Evolutionary conservation across 1,140 invertebrate species (phyloP), one percentile per base, ranked within the genome.

Genomic region (Pseudachorutes palmiensis): DNA sequence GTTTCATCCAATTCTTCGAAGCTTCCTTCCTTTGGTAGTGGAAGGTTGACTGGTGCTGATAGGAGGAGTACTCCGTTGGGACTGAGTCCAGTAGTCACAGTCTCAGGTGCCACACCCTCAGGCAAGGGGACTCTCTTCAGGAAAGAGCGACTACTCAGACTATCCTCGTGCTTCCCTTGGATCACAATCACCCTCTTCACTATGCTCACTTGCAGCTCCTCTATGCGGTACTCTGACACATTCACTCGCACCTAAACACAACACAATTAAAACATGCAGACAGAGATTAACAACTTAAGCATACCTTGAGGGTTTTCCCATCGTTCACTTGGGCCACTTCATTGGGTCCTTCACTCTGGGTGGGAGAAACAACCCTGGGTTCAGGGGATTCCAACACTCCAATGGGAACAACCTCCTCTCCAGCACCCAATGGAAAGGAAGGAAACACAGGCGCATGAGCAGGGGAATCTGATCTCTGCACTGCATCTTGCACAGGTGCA

Each of bases 141-240:
- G 33, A 78, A 79, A 45, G 78, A 72, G 29, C 78, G 76, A 28
- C 77, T 74, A 62, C 78, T 77, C 5, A 67, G 48, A 69, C 70
- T 61, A 24, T 75, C 71, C 22, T 77, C 71, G 55, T 75, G 74
- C n/a, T 76, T 77, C 32, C 73, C 74, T 30, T 74, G 61, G 16
- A 76, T 22, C 9, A 55, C 24, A 14, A 55, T 55, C 14, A 24
- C 24, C 12, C 51, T 9, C 24, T 55, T 55, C 12, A 55, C 24
- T 5, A 55, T 16, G 3, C 24, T 55, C 5, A 55, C 24, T 16
- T 9, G 9, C 14, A 55, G 5, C 24, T 55, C 51, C 24, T 55
- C 51, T 19, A 9, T 9, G 9, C 24, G 9, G 51, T 55, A 55
- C 24, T 55, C 51, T 55, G 51, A 55, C 5, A 55, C 51, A 24